phyloP scores from a whole-genome alignment of 1,140 invertebrate genomes.

The Trinorchestia longiramus region DNA sequence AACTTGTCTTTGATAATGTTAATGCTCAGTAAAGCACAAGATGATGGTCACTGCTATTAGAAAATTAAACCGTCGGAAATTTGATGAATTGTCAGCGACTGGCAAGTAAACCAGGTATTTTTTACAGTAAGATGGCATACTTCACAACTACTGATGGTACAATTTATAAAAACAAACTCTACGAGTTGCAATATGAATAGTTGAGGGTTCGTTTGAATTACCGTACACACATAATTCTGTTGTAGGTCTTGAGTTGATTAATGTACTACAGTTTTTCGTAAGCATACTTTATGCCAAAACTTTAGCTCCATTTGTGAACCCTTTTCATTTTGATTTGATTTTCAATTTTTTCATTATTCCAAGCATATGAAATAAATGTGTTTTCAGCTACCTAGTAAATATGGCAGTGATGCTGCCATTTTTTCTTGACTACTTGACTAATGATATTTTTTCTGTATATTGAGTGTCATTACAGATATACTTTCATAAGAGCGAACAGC shows the following conservation, averaged over 20 bases:
- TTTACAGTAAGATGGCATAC: not conserved
- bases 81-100: not conserved
- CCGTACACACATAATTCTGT: not conserved
- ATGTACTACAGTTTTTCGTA: not conserved
- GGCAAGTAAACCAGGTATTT: not conserved
- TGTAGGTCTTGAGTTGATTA: too few species aligned
- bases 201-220: not conserved
- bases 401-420: not conserved
- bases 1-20: not conserved
- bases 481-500: not conserved
- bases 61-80: not conserved
- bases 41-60: not conserved
- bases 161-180: not conserved
- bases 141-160: not conserved
- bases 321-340: not conserved
- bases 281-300: not conserved
- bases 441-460: not conserved
- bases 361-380: not conserved
- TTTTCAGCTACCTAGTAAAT: not conserved
- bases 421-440: not conserved
- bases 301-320: not conserved
- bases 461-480: not conserved
- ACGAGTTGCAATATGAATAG: not conserved
- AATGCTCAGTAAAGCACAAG: not conserved
- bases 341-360: not conserved